Percentiles rank a stretch among this genome's conserved stretches.
These are phyloP conservation scores for Clarias fuscus DNA, from an alignment of 2,797 vertebrate species.

Conservation along the genomic window DNA sequence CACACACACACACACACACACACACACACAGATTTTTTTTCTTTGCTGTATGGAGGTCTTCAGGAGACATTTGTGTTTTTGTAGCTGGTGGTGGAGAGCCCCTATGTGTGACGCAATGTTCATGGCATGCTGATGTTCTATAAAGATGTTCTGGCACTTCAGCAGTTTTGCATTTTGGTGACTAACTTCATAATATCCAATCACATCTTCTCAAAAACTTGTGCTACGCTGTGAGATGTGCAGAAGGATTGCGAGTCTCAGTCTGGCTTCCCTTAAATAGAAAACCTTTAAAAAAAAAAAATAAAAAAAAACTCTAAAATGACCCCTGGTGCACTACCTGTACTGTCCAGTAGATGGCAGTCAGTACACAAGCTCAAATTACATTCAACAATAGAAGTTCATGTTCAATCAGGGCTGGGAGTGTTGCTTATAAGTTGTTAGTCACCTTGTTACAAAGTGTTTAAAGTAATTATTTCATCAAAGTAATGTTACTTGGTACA, in stretches of 20 bases:
- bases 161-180: background rate
- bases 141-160: background rate
- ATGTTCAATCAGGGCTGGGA: too few species aligned
- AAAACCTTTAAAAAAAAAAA: too few species aligned
- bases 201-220: background rate
- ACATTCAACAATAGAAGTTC: background rate
- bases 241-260: background rate
- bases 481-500: too few species aligned
- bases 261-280: too few species aligned
- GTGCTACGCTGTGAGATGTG: background rate
- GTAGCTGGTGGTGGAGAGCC: background rate
- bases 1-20: conserved; percentile 17
- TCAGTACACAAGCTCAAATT: background rate
- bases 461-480: too few species aligned
- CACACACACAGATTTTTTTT: background rate
- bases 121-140: background rate
- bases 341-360: background rate
- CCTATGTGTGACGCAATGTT: background rate
- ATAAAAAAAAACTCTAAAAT: background rate
- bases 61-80: background rate
- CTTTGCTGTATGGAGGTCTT: background rate
- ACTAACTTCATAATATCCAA: background rate
- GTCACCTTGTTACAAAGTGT: too few species aligned
- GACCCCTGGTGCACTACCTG: background rate
- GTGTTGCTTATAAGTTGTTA: too few species aligned